These are phyloP conservation scores for Bombylius discolor DNA, from an alignment of 2,888 invertebrate genomes.

Conservation along the genomic window DNA sequence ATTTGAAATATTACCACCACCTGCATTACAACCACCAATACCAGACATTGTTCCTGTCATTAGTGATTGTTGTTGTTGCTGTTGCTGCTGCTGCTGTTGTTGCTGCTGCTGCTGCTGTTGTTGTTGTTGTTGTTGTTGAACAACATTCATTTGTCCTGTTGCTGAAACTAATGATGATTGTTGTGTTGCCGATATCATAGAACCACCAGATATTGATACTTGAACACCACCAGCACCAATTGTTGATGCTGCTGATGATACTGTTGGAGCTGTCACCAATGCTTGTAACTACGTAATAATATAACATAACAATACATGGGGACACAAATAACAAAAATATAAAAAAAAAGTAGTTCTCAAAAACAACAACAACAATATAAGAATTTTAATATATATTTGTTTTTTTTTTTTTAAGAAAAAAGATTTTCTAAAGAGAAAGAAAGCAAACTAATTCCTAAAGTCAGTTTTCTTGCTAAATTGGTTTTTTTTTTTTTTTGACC, in stretches of 20 bases:
- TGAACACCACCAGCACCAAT: slow-evolving; percentile 28
- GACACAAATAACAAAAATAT: slow-evolving; percentile 6
- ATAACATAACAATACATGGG: slow-evolving; percentile 11
- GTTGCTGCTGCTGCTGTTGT: slow-evolving; percentile 23
- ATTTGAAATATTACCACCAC: not conserved
- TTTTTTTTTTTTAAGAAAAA: no score
- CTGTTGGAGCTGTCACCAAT: slow-evolving; percentile 35
- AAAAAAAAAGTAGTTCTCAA: not conserved
- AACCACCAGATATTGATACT: slow-evolving; percentile 18
- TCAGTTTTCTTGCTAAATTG: no score
- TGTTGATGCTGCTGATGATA: slow-evolving; percentile 23
- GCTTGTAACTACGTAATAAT: slow-evolving; percentile 32
- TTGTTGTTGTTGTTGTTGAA: slow-evolving; percentile 20
- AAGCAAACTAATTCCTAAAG: no score
- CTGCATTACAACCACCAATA: slow-evolving; percentile 8
- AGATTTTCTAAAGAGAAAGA: no score
- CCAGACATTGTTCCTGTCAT: slow-evolving; percentile 23
- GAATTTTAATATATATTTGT: not conserved
- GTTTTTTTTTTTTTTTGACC: no score
- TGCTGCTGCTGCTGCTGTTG: slow-evolving; percentile 15
- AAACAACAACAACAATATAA: not conserved
- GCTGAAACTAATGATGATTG: slow-evolving; percentile 22
- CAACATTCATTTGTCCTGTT: slow-evolving; percentile 6
- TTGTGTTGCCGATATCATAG: slow-evolving; percentile 14
- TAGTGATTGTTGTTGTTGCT: slow-evolving; percentile 21